Evolutionary conservation across 2,113 vertebrate species (phyloP).

Genomic region (Leptosomus discolor): DNA sequence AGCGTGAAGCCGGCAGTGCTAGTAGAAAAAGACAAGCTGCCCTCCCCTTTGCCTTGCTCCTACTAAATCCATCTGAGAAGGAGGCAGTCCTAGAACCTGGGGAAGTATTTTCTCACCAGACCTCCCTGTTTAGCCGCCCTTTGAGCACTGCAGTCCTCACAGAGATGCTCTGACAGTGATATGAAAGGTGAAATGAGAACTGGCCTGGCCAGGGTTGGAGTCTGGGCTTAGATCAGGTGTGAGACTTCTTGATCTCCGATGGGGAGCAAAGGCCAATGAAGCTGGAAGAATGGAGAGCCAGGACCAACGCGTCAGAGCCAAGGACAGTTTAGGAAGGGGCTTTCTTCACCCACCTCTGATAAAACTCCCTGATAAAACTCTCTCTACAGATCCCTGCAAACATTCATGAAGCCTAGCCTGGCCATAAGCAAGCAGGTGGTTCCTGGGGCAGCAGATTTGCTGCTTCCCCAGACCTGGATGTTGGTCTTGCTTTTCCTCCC

Average conservation of each 20-base stretch:
- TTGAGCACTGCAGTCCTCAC: neutral
- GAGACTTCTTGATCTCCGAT: neutral
- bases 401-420: neutral
- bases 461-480: neutral
- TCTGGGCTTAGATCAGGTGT: neutral
- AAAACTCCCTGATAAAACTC: neutral
- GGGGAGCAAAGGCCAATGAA: neutral
- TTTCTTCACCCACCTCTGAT: neutral
- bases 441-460: neutral
- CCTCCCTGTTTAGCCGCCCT: neutral
- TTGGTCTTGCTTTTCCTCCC: neutral
- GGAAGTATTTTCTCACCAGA: neutral
- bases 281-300: neutral
- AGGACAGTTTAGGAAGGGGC: neutral
- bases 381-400: neutral
- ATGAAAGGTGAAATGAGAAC: neutral
- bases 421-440: neutral
- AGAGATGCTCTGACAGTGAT: accelerated
- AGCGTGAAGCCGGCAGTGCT: neutral
- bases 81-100: neutral
- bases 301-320: neutral
- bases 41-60: neutral
- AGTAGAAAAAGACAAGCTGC: neutral
- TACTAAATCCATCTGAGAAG: neutral
- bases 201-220: neutral